phyloP scores from a whole-genome alignment of 2,888 invertebrate species.

The Dione vanillae region DNA sequence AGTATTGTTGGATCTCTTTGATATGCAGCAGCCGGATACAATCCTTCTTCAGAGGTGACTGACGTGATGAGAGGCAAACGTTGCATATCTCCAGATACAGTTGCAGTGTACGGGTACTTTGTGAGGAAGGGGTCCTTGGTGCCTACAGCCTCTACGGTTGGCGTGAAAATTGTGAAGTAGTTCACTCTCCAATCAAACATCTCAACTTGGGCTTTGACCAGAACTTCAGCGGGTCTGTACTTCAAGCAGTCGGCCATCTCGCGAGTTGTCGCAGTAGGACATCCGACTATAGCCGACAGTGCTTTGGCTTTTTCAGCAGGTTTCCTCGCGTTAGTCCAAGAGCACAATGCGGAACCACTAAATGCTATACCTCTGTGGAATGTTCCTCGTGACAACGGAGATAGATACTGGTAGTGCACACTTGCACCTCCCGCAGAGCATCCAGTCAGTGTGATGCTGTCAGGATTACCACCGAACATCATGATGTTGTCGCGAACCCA shows the following conservation, averaged over 20 bases:
- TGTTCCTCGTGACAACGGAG: conserved; percentile 85
- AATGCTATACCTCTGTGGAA: conserved; percentile 87
- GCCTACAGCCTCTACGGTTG: conserved; percentile 85
- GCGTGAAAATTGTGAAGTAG: conserved; percentile 89
- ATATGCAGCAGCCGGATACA: conserved; percentile 86
- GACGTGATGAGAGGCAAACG: conserved; percentile 89
- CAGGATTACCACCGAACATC: conserved; percentile 89
- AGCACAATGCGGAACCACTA: conserved; percentile 88
- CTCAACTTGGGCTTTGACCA: conserved; percentile 83
- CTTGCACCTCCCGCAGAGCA: conserved; percentile 90
- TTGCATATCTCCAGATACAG: conserved; percentile 84
- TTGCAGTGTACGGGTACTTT: conserved; percentile 86
- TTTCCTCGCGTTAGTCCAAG: conserved; percentile 85
- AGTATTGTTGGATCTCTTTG: conserved; percentile 71
- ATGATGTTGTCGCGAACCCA: conserved; percentile 89
- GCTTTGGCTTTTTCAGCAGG: conserved; percentile 85
- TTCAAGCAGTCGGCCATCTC: conserved; percentile 87
- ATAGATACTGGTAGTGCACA: conserved; percentile 89
- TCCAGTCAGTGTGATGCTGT: conserved; percentile 87
- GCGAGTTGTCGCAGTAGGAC: conserved; percentile 79
- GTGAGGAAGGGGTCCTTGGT: conserved; percentile 85
- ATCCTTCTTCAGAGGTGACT: conserved; percentile 88
- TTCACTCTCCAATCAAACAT: conserved; percentile 84
- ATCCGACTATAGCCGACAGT: conserved; percentile 86
- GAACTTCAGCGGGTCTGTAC: conserved; percentile 83